Evolutionary conservation across 2,113 vertebrate species (phyloP).

Genomic region (Antechinus flavipes): DNA sequence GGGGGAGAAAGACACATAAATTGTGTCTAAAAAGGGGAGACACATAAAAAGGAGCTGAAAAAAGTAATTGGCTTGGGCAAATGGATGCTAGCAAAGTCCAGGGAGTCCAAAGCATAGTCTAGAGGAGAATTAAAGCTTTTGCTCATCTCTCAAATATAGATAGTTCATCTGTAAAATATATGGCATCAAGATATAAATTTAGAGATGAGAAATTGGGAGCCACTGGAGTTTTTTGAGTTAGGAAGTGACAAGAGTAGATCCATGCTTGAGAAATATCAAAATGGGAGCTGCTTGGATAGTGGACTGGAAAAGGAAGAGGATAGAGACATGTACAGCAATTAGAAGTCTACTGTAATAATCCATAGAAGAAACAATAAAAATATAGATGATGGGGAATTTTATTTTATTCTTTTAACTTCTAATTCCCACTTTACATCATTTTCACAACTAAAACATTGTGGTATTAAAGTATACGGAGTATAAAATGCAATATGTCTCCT

Average conservation of each 20-base stretch:
- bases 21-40: neutral
- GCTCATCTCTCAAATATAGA: neutral
- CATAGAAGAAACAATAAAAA: neutral
- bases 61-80: neutral
- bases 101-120: neutral
- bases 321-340: neutral
- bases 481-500: neutral
- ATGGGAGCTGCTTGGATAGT: neutral
- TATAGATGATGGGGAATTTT: neutral
- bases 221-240: neutral
- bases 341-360: neutral
- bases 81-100: neutral
- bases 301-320: neutral
- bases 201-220: neutral
- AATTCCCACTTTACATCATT: neutral
- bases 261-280: neutral
- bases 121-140: neutral
- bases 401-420: neutral
- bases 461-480: neutral
- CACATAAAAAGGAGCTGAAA: neutral
- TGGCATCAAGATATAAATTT: neutral
- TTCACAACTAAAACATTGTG: neutral
- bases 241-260: neutral
- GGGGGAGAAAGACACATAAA: neutral
- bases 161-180: neutral